phyloP scores from a whole-genome alignment of 1,140 invertebrate genomes.

The Ips nitidus region DNA sequence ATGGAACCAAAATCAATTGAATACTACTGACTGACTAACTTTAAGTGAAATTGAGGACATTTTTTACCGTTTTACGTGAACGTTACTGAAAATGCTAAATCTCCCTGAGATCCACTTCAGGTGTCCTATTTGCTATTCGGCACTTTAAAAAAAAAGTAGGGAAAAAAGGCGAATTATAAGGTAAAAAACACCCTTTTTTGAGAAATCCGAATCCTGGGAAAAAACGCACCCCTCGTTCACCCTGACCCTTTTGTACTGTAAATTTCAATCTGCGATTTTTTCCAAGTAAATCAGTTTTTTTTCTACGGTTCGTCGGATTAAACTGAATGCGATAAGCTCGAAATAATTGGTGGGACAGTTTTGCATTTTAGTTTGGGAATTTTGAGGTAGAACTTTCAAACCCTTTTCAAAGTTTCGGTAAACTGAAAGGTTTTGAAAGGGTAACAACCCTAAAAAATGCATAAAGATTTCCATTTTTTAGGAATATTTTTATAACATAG shows the following conservation, averaged over 20 bases:
- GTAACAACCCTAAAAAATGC: too few relatives aligned
- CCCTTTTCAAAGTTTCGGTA: not conserved
- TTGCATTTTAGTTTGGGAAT: slow-evolving; percentile 17
- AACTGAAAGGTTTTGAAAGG: too few relatives aligned
- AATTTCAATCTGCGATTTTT: slow-evolving; percentile 21
- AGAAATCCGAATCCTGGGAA: slow-evolving; percentile 27
- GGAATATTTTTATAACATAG: too few relatives aligned
- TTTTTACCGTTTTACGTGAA: too few relatives aligned
- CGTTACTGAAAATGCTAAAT: not conserved
- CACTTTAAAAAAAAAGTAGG: slow-evolving; percentile 4
- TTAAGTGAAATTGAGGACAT: too few relatives aligned
- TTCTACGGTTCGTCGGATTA: slow-evolving; percentile 15
- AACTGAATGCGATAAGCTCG: slow-evolving; percentile 8
- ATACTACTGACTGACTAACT: too few relatives aligned
- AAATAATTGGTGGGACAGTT: slow-evolving; percentile 18
- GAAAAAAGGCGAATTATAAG: slow-evolving; percentile 10
- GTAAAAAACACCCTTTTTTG: slow-evolving; percentile 12
- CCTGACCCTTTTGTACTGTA: slow-evolving; percentile 3
- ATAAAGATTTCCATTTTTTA: too few relatives aligned
- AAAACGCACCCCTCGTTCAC: slow-evolving; percentile 6
- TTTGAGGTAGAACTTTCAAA: slow-evolving; percentile 17
- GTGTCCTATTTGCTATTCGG: slow-evolving; percentile 15
- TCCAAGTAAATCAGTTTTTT: slow-evolving; percentile 15
- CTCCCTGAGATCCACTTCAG: slow-evolving; percentile 7
- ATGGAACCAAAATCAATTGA: too few relatives aligned